A percentile compares a stretch with the other conserved stretches of the same genome.
These are phyloP conservation scores for Irena cyanogastra DNA, from an alignment of 2,113 vertebrate species.

Conservation along the genomic window DNA sequence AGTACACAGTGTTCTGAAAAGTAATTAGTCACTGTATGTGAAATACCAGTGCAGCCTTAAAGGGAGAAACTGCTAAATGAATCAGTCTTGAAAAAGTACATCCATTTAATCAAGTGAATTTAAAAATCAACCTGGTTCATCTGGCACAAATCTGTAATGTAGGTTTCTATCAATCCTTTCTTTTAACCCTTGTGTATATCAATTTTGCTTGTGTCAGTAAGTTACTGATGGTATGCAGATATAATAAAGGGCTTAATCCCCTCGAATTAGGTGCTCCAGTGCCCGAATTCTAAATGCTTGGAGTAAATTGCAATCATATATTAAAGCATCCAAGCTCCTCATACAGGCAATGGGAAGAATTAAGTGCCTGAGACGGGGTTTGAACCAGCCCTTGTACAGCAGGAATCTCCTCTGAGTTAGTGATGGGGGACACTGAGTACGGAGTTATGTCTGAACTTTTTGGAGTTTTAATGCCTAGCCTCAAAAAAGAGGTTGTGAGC, in stretches of 20 bases:
- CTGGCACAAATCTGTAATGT: not conserved
- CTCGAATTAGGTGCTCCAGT: not conserved
- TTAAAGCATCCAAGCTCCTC: not conserved
- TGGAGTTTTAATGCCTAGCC: not conserved
- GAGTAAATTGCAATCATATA: not conserved
- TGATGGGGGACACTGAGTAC: not conserved
- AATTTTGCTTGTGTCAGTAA: conserved; percentile 11
- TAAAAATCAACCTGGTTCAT: conserved; percentile 55
- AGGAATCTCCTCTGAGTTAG: not conserved
- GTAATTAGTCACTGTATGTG: conserved; percentile 49
- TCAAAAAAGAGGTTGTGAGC: not conserved
- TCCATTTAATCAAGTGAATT: conserved; percentile 61
- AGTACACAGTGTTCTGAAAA: conserved; percentile 56
- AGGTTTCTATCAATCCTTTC: conserved; percentile 32
- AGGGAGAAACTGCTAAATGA: conserved; percentile 49
- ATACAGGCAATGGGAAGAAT: not conserved
- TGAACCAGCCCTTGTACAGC: not conserved
- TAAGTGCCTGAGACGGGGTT: not conserved
- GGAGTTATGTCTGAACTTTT: not conserved
- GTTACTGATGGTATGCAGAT: not conserved
- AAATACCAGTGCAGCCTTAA: conserved; percentile 54
- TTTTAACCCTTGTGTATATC: conserved; percentile 43
- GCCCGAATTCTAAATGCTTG: not conserved
- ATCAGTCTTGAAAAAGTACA: conserved; percentile 49
- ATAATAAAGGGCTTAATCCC: not conserved